Evolutionary conservation across 2,113 vertebrate species (phyloP), one percentile per base, ranked within the genome.

Genomic region (Spilogale gracilis): DNA sequence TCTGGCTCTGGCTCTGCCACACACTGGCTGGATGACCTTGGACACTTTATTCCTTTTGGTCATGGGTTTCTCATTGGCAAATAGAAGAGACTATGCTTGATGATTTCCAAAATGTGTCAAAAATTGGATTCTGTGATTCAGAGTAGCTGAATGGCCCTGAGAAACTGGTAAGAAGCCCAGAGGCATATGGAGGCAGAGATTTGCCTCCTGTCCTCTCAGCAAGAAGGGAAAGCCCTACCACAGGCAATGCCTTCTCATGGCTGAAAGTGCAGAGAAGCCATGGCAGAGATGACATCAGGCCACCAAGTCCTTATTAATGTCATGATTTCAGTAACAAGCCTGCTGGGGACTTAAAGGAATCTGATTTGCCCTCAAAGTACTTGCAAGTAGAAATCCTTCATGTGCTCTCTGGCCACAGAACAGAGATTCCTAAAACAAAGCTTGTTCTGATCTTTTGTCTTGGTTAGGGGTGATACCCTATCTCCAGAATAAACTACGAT

Each of bases 391-490:
- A 96, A 95, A 86, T 78, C 17, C 91, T 90, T 60, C 92, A 83
- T 79, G 96, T 93, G 79, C 94, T 91, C 67, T 18, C 91, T 96
- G 85, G 95, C 95, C 56, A 20, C n/a, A 96, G 97, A 96, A 96
- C 93, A 96, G 81, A 98, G 93, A 96, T 97, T 97, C 73, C 95
- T 67, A 96, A 93, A 92, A 98, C 97, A 98, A 97, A 97, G 97
- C 50, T 88, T 96, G 82, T 96, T 97, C 94, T 96, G 95, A 95
- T 91, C 88, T 89, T 98, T 94, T 97, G 94, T 97, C 95, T 95
- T 88, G 78, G 63, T 95, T 20, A 76, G 60, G 32, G 79, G 85
- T 86, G 89, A 96, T 89, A 94, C 79, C 93, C 0, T 94, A 67
- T 96, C 93, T 95, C 80, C 60, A 76, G 69, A 78, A 38, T 58